Evolutionary conservation across 1,140 invertebrate species (phyloP), one percentile per base, ranked within the genome.

Genomic region (Ips typographus): DNA sequence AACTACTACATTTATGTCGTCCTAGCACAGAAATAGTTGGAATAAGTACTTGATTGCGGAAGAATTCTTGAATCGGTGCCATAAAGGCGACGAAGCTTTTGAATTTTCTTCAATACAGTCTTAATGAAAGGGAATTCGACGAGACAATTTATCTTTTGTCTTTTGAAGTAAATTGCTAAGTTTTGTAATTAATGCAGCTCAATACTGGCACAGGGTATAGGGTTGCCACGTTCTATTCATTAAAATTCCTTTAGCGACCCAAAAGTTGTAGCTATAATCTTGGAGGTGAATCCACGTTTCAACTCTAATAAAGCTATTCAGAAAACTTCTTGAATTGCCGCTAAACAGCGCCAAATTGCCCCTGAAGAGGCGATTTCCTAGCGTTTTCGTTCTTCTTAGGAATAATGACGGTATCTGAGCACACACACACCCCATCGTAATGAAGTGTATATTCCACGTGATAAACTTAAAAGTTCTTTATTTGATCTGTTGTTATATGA

Each of bases 151-250:
- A 8, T 3, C 44, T 49, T 49, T 22, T 49, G 44, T 8, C 44
- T 49, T 49, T 49, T 49, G 22, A 49, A 49, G 22, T 49, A 49
- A 49, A 49, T 49, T 22, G 44, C 44, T 22, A 49, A 49, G 44
- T 49, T 49, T 49, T 49, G 44, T 22, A 49, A 49, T 49, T 49
- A 49, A 49, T 49, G 22, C 22, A 1, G 7, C 44, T 49, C 44
- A 49, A 49, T 49, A 49, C 44, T 49, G 44, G 44, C 44, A 6
- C 22, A 22, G 44, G 44, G 7, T 22, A 22, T 22, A 22, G 22
- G 44, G 44, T 49, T 49, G 44, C 44, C 44, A 49, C 44, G 44
- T 49, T 49, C 44, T 49, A 49, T 49, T 49, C 44, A 49, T 49
- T 49, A 49, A 49, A 49, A 49, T 49, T 49, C 44, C 44, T 49